Base-by-base conservation (phyloP, 2,797 vertebrate genomes). In the Cossypha niveicapilla region DNA sequence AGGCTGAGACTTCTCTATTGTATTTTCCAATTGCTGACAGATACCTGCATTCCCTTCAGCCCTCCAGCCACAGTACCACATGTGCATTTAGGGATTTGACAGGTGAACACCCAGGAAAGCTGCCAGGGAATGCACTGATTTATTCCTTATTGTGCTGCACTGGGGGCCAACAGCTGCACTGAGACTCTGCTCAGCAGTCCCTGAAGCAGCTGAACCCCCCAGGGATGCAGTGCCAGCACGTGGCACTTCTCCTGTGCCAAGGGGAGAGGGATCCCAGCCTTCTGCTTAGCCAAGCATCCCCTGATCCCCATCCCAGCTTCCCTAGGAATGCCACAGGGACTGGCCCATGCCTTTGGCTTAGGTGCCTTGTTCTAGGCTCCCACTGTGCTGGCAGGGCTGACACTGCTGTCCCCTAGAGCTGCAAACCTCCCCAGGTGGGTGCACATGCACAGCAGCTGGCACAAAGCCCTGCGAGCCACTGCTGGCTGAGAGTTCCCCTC, bases 401-500 rank as follows among this genome's bases (percentile, higher is more conserved):
- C 58, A 47, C 44, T 39, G 62, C 62, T 86, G 88, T 68, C 88
- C 51, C 70, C 73, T 32, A 7, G 27, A 34, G 3, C n/a, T n/a
- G 34, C 80, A 50, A 65, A 61, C 18, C 45, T 62, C 47, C 68
- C 89, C 85, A 54, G 37, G 57, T 0, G 54, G 77, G 32, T 37
- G 65, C 87, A 84, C 6, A 10, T 82, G 77, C 77, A 75, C 50
- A 27, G 15, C 58, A 84, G 79, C 83, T 92, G 93, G 93, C 62
- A 78, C 48, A 8, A 6, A 25, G 83, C 41, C 78, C 60, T 47
- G 80, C 0, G 11, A 72, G 51, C 0, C 0, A 67, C 9, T 53
- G 60, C 12, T 90, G 90, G 90, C 80, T 85, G 54, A 30, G 89
- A 81, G 79, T 50, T 84, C 48, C 71, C 65, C 77, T 94, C 90